Evolutionary conservation across 2,113 vertebrate species (phyloP).

Genomic region (Acrocephalus kingi): DNA sequence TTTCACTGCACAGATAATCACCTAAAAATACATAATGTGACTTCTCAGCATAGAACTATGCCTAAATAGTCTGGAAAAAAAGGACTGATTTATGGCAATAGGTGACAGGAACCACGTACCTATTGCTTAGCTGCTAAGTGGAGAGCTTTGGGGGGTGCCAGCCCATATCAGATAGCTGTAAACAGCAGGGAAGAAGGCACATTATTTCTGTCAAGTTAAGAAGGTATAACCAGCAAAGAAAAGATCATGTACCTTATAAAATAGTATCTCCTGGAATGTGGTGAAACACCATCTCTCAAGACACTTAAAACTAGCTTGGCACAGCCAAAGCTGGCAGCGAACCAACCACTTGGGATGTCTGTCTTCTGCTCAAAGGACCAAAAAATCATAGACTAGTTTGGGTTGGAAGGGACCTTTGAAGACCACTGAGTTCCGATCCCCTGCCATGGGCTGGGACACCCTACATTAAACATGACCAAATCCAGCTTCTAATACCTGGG

Average conservation of each 20-base stretch:
- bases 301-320: background rate
- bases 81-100: conserved; percentile 31
- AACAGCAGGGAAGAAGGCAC: conserved; percentile 21
- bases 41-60: background rate
- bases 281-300: conserved; percentile 20
- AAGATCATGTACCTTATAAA: background rate
- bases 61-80: background rate
- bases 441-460: background rate
- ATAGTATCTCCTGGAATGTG: background rate
- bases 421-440: background rate
- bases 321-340: background rate
- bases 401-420: background rate
- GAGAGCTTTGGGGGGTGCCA: conserved; percentile 17
- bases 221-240: background rate
- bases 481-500: background rate
- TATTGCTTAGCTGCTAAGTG: conserved; percentile 22
- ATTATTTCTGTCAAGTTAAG: conserved; percentile 12
- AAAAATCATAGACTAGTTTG: background rate
- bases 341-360: background rate
- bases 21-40: background rate
- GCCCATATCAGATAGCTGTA: background rate
- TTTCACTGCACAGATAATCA: background rate
- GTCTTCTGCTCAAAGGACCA: background rate
- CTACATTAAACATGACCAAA: background rate
- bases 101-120: background rate